Base-by-base conservation (phyloP, 2,113 vertebrate genomes). In the Gambusia affinis region DNA sequence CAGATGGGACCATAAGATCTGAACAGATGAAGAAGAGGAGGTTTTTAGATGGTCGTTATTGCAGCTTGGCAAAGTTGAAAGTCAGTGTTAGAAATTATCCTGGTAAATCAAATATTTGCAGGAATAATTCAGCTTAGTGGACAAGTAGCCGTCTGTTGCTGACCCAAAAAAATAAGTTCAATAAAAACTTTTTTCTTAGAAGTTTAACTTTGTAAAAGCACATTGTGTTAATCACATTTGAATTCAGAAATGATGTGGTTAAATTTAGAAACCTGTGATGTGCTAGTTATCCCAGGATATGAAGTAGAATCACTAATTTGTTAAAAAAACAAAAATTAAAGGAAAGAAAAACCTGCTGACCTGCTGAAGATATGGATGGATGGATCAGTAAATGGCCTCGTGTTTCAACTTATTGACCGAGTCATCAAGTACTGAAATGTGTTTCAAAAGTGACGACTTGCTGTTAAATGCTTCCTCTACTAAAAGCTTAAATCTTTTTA, bases 1-100 rank as follows among this genome's bases (percentile, higher is more conserved):
- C 51, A 57, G 51, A 57, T 57, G 51, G 51, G 51, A 57, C 51
- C 51, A 57, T 57, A 57, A n/a, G 51, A 57, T 57, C 51, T 57
- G 51, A n/a, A 57, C 51, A 57, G 24, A 24, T n/a, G 51, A 57
- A 57, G 51, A 57, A 57, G 51, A 57, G 51, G 51, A 57, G 51
- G 51, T 6, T 57, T 57, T 57, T 57, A 57, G 51, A 57, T 57
- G 17, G 24, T 57, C 10, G 51, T n/a, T 57, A 57, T n/a, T 57
- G 24, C 19, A 57, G 22, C 22, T 57, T 57, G 51, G 51, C 17
- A n/a, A n/a, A 57, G 51, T 57, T 57, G 51, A 17, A 57, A 57
- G 51, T 57, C 51, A 57, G 24, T 57, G n/a, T 57, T 57, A 24
- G 17, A 57, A 24, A 57, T 57, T 11, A 3, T 10, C 1, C 24